phyloP scores from a whole-genome alignment of 2,113 vertebrate genomes.

The Coturnix japonica region DNA sequence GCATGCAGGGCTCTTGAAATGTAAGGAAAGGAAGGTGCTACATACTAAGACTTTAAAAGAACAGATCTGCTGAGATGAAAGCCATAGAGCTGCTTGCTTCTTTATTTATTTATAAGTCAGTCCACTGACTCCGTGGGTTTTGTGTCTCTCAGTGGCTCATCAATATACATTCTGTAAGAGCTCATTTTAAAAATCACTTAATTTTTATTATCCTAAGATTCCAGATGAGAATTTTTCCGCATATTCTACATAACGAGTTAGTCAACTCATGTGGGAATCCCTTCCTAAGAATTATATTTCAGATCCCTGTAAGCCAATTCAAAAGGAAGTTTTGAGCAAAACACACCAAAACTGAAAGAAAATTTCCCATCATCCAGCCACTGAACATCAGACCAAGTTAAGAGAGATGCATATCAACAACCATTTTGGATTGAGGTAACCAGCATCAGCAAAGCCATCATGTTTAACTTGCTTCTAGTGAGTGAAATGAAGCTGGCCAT shows the following conservation, averaged over 20 bases:
- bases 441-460: neutral
- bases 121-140: neutral
- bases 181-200: neutral
- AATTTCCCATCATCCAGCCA: neutral
- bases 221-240: neutral
- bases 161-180: neutral
- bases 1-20: neutral
- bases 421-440: neutral
- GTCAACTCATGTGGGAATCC: neutral
- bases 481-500: neutral
- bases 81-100: neutral
- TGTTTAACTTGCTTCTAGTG: neutral
- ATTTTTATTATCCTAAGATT: neutral
- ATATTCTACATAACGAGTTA: neutral
- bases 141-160: neutral
- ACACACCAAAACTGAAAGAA: neutral
- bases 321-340: neutral
- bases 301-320: neutral
- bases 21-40: neutral
- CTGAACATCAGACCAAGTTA: neutral
- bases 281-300: neutral
- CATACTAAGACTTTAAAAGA: neutral
- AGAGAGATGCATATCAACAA: rapidly evolving
- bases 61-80: neutral
- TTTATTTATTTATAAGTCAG: neutral